Base-by-base conservation (phyloP, 2,797 vertebrate genomes). In the Hipposideros larvatus region DNA sequence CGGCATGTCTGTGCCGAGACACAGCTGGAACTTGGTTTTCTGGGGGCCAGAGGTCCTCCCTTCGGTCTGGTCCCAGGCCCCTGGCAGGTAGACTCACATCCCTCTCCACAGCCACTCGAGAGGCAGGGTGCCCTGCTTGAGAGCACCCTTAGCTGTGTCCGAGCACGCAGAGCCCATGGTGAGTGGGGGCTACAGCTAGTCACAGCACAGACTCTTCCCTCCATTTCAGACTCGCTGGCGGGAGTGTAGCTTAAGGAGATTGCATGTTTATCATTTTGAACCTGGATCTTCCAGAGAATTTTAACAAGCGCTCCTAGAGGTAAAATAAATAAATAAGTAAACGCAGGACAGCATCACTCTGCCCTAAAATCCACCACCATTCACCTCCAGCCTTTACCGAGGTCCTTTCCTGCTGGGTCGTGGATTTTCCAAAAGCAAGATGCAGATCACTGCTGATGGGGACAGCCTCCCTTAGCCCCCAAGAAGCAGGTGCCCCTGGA, bases 101-200 rank as follows among this genome's bases (percentile, higher is more conserved):
- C 16, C 31, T 14, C 57, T 14, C 41, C 66, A 16, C 7, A 13
- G 48, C 34, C 34, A 13, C 13, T 18, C 1, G 26, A 41, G n/a
- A 78, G 53, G 21, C 26, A 28, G 5, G 22, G 19, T 5, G 31
- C 41, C 74, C 41, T 11, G 15, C 41, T 75, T 46, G 11, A 34
- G 15, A 18, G n/a, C 0, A 0, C 43, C 57, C 14, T 46, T 22
- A 28, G 41, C 37, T 3, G 1, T 19, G 7, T 6, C n/a, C 9
- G 21, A 21, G 43, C 43, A 11, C 11, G 13, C 31, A 24, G 37
- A 21, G 8, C 71, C 37, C 84, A 59, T 26, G 31, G 53, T 2
- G 37, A 26, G 9, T 34, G 4, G 57, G 46, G 21, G n/a, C 21
- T 48, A 34, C 43, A 18, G 83, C 10, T 2, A 18, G 13, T 34